Evolutionary conservation across 2,113 vertebrate species (phyloP), one percentile per base, ranked within the genome.

Genomic region (Hiodon tergisus): DNA sequence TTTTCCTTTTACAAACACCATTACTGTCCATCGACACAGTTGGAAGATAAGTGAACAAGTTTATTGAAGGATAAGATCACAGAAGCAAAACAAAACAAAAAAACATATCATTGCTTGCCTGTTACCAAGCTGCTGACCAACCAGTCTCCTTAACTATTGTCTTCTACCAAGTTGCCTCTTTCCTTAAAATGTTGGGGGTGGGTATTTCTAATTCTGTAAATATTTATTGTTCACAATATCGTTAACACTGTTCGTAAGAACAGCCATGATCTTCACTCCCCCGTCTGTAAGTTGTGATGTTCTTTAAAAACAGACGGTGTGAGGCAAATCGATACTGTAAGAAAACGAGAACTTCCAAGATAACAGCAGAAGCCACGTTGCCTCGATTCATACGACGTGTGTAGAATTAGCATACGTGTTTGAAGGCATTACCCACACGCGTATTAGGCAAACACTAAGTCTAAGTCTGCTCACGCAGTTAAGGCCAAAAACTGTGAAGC

Each of bases 401-500:
- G 65, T 76, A 0, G 53, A 67, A 53, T 0, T 46, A 67, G 9
- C 46, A 31, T 58, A 5, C 54, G 48, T 62, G 63, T 47, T 51
- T 72, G 58, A 81, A 58, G 11, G 55, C 6, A 70, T 59, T 59
- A 71, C 60, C 17, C 31, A 73, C 69, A 46, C 31, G 31, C 31
- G 31, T 31, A 31, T 31, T 31, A 31, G 0, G 31, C 31, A 31
- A 31, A 31, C 31, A 31, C 79, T 76, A 68, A 77, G 73, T 69
- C 71, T 72, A 31, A 31, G 31, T 75, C 77, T 76, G 53, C 72
- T 85, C 79, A 51, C 53, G 79, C 76, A 85, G 82, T 78, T 81
- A 14, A 80, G 86, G 78, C 79, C 82, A 82, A 84, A 84, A 52
- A 80, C 82, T 83, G 83, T 86, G 81, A 86, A 83, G 79, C 65